A percentile compares a stretch with the other conserved stretches of the same genome.
Conservation (phyloP, 2,113 vertebrate genomes). For the Indri indri region DNA sequence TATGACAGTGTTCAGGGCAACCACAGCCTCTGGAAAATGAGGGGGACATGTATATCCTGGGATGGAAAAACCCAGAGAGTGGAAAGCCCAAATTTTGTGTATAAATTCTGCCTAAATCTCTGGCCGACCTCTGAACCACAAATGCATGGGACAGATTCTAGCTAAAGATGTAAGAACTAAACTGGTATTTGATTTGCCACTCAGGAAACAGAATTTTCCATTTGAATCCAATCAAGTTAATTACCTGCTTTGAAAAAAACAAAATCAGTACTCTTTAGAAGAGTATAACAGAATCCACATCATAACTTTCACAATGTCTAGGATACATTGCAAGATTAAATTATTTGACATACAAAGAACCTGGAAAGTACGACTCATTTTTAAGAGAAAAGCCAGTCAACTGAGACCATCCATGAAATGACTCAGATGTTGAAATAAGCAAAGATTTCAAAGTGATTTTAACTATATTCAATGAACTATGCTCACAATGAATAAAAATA, state of each 20-base stretch:
- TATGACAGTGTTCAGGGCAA: not conserved
- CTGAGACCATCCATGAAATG: not conserved
- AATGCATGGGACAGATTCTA: not conserved
- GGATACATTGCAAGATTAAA: constrained; percentile 10
- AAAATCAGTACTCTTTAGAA: not conserved
- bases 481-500: not conserved
- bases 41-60: too few species aligned
- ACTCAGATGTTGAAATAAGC: not conserved
- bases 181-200: not conserved
- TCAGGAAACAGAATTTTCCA: not conserved
- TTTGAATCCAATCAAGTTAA: not conserved
- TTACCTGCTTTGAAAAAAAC: not conserved
- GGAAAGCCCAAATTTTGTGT: not conserved
- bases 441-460: not conserved
- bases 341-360: not conserved
- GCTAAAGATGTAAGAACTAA: not conserved
- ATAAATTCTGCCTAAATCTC: not conserved
- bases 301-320: not conserved
- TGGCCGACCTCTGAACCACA: not conserved
- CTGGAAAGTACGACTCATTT: constrained; percentile 12
- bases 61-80: not conserved
- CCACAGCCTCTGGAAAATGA: not conserved
- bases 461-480: not conserved
- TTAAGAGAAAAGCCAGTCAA: not conserved
- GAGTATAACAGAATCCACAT: constrained; percentile 28